phyloP scores from a whole-genome alignment of 2,113 vertebrate genomes.

The Pterophyllum scalare region DNA sequence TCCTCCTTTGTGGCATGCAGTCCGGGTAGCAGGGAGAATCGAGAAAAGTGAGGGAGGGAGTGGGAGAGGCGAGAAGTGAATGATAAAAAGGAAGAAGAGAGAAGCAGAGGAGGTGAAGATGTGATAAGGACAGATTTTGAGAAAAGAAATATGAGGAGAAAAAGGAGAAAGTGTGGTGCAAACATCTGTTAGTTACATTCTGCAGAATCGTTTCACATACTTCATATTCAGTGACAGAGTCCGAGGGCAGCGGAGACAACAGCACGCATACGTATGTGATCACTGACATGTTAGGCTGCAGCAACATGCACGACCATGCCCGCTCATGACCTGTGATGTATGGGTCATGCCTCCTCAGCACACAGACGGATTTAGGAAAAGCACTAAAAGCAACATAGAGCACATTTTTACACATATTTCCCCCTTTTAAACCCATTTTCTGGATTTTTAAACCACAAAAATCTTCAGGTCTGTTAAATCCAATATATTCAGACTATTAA shows the following conservation, averaged over 20 bases:
- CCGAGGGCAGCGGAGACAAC: constrained; percentile 14
- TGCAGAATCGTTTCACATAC: constrained; percentile 52
- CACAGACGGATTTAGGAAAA: constrained; percentile 14
- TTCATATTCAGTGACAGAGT: constrained; percentile 45
- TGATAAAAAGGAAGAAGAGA: constrained; percentile 14
- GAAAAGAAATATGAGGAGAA: constrained; percentile 18
- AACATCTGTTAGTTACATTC: constrained; percentile 70
- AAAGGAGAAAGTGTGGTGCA: constrained; percentile 48
- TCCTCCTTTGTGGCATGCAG: constrained; percentile 98
- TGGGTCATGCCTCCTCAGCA: constrained; percentile 17
- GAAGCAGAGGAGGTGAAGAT: constrained; percentile 19
- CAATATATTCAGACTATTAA: not conserved
- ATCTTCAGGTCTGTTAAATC: not conserved
- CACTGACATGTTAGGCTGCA: constrained; percentile 18
- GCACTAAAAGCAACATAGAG: constrained; percentile 36
- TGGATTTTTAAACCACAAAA: not conserved
- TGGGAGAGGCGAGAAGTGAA: constrained; percentile 27
- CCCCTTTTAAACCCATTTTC: not conserved
- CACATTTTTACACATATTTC: not conserved
- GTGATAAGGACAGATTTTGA: constrained; percentile 27
- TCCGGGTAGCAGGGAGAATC: constrained; percentile 92
- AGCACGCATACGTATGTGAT: constrained; percentile 25
- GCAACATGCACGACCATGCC: constrained; percentile 57
- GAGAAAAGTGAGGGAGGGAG: constrained; percentile 51
- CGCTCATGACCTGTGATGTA: constrained; percentile 22